Evolutionary conservation across 2,888 invertebrate species (phyloP), one percentile per base, ranked within the genome.

Genomic region (Polydesmus complanatus): DNA sequence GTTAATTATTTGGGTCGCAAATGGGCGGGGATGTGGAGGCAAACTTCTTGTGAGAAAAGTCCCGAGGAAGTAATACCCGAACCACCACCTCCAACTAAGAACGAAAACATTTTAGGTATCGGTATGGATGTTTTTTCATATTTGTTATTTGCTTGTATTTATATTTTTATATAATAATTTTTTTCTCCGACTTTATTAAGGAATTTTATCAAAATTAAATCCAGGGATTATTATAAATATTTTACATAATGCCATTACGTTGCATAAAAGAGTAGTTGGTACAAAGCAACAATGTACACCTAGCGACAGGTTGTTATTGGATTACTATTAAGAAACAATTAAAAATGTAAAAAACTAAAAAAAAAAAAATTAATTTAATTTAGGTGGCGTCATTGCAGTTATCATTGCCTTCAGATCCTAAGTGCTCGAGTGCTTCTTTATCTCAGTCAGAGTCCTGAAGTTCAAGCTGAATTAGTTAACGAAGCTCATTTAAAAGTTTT

Each of bases 251-350:
- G 77, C 80, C 50, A 77, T 81, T 65, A 81, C 81, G 3, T 76
- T 80, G 71, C 80, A 81, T 69, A 80, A 81, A 68, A 73, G 81
- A 61, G 80, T 80, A 56, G 78, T 79, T 53, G 81, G 78, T 55
- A 76, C 78, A 56, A 75, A 79, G 61, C 78, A 79, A 67, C 78
- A 78, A 67, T 82, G 82, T 70, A 78, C 80, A 60, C 82, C 82
- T 23, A 80, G 80, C 67, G 75, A 78, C 64, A 73, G 82, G 73
- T 79, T 53, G 21, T 27, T 61, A 54, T 8, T 5, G n/a, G n/a
- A n/a, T n/a, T n/a, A n/a, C n/a, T n/a, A n/a, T n/a, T n/a, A n/a
- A n/a, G n/a, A n/a, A n/a, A n/a, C n/a, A n/a, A n/a, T n/a, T n/a
- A n/a, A 52, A 52, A 52, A 52, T 18, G 53, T 52, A 52, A 19